Percentiles rank a stretch among this genome's conserved stretches.
Conservation (phyloP, 2,888 invertebrate species). For the Philereme transversata region DNA sequence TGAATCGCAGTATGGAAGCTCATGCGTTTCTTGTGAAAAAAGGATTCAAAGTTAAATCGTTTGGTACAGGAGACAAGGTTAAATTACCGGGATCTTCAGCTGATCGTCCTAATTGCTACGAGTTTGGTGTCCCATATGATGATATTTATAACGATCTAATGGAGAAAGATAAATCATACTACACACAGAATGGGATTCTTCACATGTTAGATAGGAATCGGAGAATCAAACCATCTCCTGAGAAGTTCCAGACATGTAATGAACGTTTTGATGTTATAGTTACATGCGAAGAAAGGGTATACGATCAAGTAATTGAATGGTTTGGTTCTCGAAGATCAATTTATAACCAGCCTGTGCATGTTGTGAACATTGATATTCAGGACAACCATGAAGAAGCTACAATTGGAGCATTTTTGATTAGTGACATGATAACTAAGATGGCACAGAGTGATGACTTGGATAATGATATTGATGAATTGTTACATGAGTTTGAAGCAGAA, state of each 20-base stretch:
- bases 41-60: constrained; percentile 97
- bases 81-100: constrained; percentile 97
- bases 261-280: constrained; percentile 98
- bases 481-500: constrained; percentile 96
- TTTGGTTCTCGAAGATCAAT: constrained; percentile 92
- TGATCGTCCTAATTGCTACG: constrained; percentile 98
- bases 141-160: constrained; percentile 97
- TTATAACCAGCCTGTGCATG: constrained; percentile 95
- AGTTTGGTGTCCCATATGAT: constrained; percentile 97
- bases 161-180: constrained; percentile 95
- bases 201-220: constrained; percentile 99
- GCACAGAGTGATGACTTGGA: constrained; percentile 96
- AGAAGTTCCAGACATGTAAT: constrained; percentile 94
- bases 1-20: constrained; percentile 99
- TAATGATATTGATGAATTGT: constrained; percentile 98
- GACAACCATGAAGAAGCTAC: constrained; percentile 99
- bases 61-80: constrained; percentile 97
- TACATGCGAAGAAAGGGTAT: constrained; percentile 99
- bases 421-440: constrained; percentile 96
- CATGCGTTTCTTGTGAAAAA: constrained; percentile 98
- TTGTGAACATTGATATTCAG: constrained; percentile 99
- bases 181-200: constrained; percentile 98
- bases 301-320: constrained; percentile 98
- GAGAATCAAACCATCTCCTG: constrained; percentile 96
- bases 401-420: constrained; percentile 98